These are phyloP conservation scores for Serilophus lunatus DNA, from an alignment of 2,113 vertebrate species.

Conservation along the genomic window DNA sequence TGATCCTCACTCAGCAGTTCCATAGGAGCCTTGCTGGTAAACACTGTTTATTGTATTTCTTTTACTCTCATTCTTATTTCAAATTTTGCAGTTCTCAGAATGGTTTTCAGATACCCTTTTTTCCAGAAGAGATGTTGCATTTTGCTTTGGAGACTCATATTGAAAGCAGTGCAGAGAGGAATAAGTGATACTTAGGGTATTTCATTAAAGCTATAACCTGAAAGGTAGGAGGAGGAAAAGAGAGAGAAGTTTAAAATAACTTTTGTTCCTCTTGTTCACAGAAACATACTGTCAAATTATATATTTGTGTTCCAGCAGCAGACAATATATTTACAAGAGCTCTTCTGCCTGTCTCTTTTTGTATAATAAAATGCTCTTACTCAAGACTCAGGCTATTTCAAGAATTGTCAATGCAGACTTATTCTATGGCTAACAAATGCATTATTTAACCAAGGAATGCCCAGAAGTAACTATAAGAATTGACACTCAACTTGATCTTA, in stretches of 20 bases:
- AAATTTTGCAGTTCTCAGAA: neutral
- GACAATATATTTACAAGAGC: neutral
- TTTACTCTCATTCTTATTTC: neutral
- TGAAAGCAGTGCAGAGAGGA: neutral
- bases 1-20: neutral
- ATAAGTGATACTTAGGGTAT: slow-evolving; percentile 8
- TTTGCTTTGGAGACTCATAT: slow-evolving; percentile 1
- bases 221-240: neutral
- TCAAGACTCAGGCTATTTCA: neutral
- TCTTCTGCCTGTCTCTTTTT: neutral
- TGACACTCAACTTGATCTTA: neutral
- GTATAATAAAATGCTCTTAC: neutral
- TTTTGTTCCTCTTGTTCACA: neutral
- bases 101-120: neutral
- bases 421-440: neutral
- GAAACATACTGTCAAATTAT: slow-evolving; percentile 18
- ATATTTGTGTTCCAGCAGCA: neutral
- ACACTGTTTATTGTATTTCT: neutral
- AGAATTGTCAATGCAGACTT: neutral
- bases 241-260: slow-evolving; percentile 23
- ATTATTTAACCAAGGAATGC: neutral
- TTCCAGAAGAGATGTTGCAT: neutral
- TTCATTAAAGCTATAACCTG: neutral
- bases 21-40: neutral
- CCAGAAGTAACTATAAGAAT: neutral